Evolutionary conservation across 1,140 invertebrate genomes (phyloP), one percentile per base, ranked within the genome.

Genomic region (Trinorchestia longiramus): DNA sequence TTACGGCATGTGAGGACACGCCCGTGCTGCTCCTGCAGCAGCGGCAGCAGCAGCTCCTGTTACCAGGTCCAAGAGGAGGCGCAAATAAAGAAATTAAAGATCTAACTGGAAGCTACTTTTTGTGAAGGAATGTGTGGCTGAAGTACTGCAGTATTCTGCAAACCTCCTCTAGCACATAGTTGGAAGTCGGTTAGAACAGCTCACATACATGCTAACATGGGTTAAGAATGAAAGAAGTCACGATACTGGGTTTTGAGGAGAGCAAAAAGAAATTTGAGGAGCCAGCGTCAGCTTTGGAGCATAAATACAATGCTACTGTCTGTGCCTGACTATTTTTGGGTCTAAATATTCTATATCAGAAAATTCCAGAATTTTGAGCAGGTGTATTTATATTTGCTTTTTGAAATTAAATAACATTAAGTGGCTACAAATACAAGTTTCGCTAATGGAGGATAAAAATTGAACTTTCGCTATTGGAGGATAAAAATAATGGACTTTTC

Each of bases 1-100:
- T 43, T 94, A 94, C 92, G 92, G 43, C 92, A 94, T 94, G 92
- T 94, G 92, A 94, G 92, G 92, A 47, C 92, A 43, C 92, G 92
- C 92, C 92, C 92, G 92, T n/a, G 92, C 92, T 94, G 92, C 92
- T n/a, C 44, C 92, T 45, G 90, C 90, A 28, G 92, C 92, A 45
- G 88, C 87, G 41, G 36, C 88, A 90, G 41, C 88, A 42, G 44
- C 92, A 94, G 92, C 92, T 47, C 43, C 44, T n/a, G 44, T 94
- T 36, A 94, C 92, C 41, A 43, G 92, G 92, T 94, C 92, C 44
- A 94, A 47, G 92, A 94, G 44, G 92, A 43, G 92, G 92, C 43
- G 92, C 40, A 94, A 94, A 43, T 94, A 94, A 45, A 87, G 41
- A 36, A 87, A 87, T 6, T n/a, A 8, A 40, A 87, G 47, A 77